Evolutionary conservation across 2,888 invertebrate genomes (phyloP), one percentile per base, ranked within the genome.

Genomic region (Uropetala carovei): DNA sequence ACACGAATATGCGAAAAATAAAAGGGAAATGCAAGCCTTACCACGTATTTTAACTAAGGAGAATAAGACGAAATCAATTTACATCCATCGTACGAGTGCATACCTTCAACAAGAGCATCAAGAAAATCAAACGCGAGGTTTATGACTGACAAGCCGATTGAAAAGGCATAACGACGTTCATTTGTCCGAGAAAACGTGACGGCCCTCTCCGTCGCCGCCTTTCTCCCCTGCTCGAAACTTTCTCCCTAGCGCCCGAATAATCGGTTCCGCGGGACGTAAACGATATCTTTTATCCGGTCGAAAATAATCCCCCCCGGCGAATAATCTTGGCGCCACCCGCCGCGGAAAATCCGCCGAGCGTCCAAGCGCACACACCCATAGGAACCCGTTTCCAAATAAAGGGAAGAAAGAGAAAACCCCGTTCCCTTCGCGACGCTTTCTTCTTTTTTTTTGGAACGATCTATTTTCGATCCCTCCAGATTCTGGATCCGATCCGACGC

Each of bases 201-300:
- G 22, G 13, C 27, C 75, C 75, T 13, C 75, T 75, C 75, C 75
- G 75, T 22, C 75, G 22, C 11, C 22, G 75, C 22, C 75, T 75
- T 75, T 75, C 75, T 75, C 75, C 75, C 75, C 27, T 27, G 75
- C 27, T 43, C 43, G 5, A 43, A 43, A 75, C 75, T 75, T 75
- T 75, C 75, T 75, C 75, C 75, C 75, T 75, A 22, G 22, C 27
- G 75, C 22, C 27, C 75, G 75, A 75, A 27, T 75, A 75, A 75
- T 75, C 75, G 22, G 68, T 22, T 68, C 68, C 22, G 11, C 75
- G 75, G 22, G 27, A 75, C 22, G 75, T 0, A 64, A 64, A 64
- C 75, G 75, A 75, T 75, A 75, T 75, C 75, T 75, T 75, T 75
- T 13, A 27, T 27, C 27, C 27, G 75, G 18, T 75, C 27, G 75